phyloP scores from a whole-genome alignment of 1,140 invertebrate species.

The Meloidogyne hapla region DNA sequence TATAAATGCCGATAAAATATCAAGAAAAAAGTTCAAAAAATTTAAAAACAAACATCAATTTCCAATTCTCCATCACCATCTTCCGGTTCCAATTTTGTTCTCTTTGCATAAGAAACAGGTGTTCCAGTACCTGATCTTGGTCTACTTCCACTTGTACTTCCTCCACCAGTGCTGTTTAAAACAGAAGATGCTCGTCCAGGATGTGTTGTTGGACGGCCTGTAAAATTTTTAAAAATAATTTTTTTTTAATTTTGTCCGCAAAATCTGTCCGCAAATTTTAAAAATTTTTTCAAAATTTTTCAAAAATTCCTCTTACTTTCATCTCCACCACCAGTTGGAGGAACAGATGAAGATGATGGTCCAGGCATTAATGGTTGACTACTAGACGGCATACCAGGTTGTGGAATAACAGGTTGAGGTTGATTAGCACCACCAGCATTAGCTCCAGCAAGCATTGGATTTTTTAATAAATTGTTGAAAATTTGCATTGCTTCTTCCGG shows the following conservation, averaged over 20 bases:
- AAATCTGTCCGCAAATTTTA: neutral
- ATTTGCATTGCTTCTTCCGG: slow-evolving; percentile 45
- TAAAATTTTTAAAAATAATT: neutral
- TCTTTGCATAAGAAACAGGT: slow-evolving; percentile 39
- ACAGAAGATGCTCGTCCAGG: slow-evolving; percentile 21
- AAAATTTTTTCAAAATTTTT: neutral
- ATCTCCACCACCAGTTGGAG: slow-evolving; percentile 11
- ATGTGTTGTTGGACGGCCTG: slow-evolving; percentile 8
- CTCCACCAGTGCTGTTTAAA: slow-evolving; percentile 15
- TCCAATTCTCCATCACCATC: slow-evolving; percentile 61
- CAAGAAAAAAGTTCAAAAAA: slow-evolving; percentile 9
- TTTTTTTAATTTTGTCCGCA: no score
- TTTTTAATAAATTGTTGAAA: slow-evolving; percentile 33
- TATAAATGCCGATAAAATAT: no score
- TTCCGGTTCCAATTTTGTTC: slow-evolving; percentile 54
- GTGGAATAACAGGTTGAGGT: neutral
- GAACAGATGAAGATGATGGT: slow-evolving; percentile 24
- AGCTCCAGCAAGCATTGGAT: slow-evolving; percentile 29
- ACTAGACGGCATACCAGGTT: neutral
- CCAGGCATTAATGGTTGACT: neutral
- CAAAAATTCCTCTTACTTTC: neutral
- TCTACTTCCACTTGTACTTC: neutral
- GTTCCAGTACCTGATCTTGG: slow-evolving; percentile 21
- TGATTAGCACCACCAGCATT: neutral
- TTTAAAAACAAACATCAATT: slow-evolving; percentile 53